A percentile compares a stretch with the other conserved stretches of the same genome.
phyloP scores from a whole-genome alignment of 2,888 invertebrate genomes.

The Scelioninae gen. 1 region DNA sequence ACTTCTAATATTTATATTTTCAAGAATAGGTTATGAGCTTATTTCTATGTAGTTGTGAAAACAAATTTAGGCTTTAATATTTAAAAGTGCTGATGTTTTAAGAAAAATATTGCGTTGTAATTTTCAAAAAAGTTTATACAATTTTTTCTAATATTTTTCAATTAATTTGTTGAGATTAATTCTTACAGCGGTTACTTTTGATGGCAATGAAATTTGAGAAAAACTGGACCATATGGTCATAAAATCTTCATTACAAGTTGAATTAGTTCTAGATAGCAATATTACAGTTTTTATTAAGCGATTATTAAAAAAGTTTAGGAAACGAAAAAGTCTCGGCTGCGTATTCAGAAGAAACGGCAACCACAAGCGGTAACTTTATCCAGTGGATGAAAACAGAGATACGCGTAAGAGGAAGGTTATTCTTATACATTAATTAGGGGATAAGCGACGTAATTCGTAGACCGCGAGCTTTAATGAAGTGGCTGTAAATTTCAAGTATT shows the following conservation, averaged over 20 bases:
- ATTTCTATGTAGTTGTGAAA: no score
- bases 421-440: conserved; percentile 63
- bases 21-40: no score
- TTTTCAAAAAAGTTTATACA: no score
- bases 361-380: conserved; percentile 46
- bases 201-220: background rate
- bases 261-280: conserved; percentile 11
- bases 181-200: no score
- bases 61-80: no score
- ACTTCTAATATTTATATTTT: no score
- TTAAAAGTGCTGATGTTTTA: no score
- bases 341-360: conserved; percentile 24
- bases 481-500: conserved; percentile 47
- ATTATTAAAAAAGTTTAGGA: conserved; percentile 39
- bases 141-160: no score
- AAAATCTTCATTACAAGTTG: background rate
- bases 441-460: conserved; percentile 43
- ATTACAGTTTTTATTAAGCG: conserved; percentile 5
- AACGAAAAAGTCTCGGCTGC: conserved; percentile 1
- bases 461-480: conserved; percentile 36
- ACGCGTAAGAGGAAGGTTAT: conserved; percentile 51
- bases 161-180: no score
- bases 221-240: background rate
- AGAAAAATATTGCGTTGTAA: no score
- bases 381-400: conserved; percentile 44